Conservation (phyloP, 2,888 invertebrate species). For the Therioaphis trifolii region DNA sequence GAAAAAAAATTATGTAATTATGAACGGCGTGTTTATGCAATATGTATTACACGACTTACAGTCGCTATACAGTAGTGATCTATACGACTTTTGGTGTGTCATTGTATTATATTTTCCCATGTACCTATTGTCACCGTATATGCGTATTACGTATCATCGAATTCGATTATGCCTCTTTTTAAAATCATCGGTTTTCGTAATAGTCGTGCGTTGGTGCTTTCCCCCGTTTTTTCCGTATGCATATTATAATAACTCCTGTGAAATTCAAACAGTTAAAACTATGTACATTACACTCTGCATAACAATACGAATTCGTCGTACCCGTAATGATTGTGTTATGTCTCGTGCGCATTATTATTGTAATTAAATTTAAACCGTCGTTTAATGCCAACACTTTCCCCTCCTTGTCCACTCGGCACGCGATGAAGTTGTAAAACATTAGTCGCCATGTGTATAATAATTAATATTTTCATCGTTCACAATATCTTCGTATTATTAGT, state of each 20-base stretch:
- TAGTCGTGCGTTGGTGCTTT: neutral
- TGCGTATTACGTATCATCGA: neutral
- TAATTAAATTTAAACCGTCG: neutral
- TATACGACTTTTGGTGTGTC: neutral
- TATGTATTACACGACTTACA: neutral
- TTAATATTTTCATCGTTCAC: constrained; percentile 7
- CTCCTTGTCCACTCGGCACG: neutral
- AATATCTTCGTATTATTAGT: neutral
- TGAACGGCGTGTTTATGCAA: neutral
- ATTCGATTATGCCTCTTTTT: neutral
- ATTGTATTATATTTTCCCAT: neutral
- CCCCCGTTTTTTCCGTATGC: neutral
- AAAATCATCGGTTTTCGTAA: neutral
- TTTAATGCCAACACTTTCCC: neutral
- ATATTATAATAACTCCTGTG: neutral
- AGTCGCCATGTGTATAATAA: neutral
- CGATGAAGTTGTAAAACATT: neutral
- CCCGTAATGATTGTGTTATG: neutral
- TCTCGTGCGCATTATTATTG: neutral
- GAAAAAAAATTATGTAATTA: neutral
- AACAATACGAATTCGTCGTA: neutral
- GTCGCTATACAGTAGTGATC: neutral
- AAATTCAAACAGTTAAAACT: neutral
- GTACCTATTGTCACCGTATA: neutral
- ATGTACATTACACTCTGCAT: too few species aligned